Percentiles rank a stretch among this genome's conserved stretches.
Evolutionary conservation across 2,113 vertebrate genomes (phyloP).

Genomic region (Stegostoma tigrinum): DNA sequence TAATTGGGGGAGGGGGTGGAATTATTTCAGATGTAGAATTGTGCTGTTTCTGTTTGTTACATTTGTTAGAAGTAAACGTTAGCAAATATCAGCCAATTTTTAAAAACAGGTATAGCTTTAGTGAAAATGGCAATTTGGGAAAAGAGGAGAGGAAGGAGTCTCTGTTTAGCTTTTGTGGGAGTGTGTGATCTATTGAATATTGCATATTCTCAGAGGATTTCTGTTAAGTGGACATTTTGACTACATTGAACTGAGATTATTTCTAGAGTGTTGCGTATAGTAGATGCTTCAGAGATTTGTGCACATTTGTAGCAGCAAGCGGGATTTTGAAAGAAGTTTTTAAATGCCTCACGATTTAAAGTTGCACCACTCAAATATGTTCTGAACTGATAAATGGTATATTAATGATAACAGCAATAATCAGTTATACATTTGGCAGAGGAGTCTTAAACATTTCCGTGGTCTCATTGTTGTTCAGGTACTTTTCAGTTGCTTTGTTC

Average conservation of each 20-base stretch:
- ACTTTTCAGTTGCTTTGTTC: not conserved
- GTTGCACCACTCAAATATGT: not conserved
- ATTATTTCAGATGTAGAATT: not conserved
- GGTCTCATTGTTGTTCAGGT: not conserved
- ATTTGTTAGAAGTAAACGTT: not conserved
- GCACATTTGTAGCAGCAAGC: not conserved
- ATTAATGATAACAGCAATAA: not conserved
- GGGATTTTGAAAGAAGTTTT: not conserved
- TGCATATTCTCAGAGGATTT: not conserved
- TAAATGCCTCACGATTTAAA: not conserved
- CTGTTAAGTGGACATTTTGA: not conserved
- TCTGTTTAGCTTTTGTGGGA: not conserved
- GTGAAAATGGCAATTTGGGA: not conserved
- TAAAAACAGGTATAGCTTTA: not conserved
- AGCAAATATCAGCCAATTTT: not conserved
- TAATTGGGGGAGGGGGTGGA: conserved; percentile 49
- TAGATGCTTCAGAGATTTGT: not conserved
- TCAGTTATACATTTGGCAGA: not conserved
- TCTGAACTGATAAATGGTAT: not conserved
- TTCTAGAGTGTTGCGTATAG: not conserved
- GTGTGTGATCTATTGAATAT: not conserved
- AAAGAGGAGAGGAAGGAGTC: not conserved
- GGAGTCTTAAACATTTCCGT: not conserved
- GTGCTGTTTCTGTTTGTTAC: not conserved
- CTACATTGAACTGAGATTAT: conserved; percentile 10